phyloP scores from a whole-genome alignment of 2,797 vertebrate species.

The Siniperca scherzeri region DNA sequence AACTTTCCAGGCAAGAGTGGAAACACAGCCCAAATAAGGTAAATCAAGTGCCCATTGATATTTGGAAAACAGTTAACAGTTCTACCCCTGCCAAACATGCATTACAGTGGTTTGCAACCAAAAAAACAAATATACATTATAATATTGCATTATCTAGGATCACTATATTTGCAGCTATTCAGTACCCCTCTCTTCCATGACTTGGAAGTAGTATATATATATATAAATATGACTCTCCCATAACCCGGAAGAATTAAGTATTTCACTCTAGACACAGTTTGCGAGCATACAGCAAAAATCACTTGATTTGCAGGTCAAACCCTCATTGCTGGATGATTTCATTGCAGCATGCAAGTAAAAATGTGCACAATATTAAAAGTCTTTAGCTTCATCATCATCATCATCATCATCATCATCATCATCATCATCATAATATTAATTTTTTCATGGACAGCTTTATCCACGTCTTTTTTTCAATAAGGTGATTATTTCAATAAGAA shows the following conservation, averaged over 20 bases:
- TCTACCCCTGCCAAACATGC: constrained; percentile 65
- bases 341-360: constrained; percentile 88
- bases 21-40: background rate
- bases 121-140: constrained; percentile 71
- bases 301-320: constrained; percentile 73
- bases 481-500: constrained; percentile 75
- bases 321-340: constrained; percentile 64
- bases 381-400: constrained; percentile 61
- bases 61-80: constrained; percentile 42
- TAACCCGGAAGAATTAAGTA: constrained; percentile 73
- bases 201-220: constrained; percentile 74
- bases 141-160: constrained; percentile 70
- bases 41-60: constrained; percentile 53
- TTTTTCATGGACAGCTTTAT: constrained; percentile 61
- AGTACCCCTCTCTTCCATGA: constrained; percentile 70
- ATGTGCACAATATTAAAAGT: constrained; percentile 80
- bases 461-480: constrained; percentile 61
- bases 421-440: constrained; percentile 48
- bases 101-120: constrained; percentile 69
- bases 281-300: constrained; percentile 76
- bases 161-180: constrained; percentile 73
- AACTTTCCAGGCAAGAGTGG: background rate
- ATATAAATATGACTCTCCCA: constrained; percentile 73
- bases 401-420: constrained; percentile 47
- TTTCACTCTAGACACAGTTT: constrained; percentile 80